These are phyloP conservation scores for Chelonia mydas DNA, from an alignment of 2,797 vertebrate genomes.

Conservation along the genomic window DNA sequence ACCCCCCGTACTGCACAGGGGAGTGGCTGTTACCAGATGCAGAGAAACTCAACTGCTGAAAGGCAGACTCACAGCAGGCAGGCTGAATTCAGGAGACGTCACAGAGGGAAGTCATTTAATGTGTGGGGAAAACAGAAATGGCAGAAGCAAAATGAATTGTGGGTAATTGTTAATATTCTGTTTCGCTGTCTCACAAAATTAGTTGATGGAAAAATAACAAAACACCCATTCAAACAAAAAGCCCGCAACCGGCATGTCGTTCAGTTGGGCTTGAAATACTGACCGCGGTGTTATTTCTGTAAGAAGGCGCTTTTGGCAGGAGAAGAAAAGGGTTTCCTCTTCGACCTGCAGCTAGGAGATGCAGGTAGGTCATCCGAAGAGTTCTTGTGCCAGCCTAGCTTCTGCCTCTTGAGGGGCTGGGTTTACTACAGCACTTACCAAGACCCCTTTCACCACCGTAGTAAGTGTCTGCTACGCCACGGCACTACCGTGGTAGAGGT, in stretches of 20 bases:
- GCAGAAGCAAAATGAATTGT: neutral
- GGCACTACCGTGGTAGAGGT: no score
- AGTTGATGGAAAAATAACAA: neutral
- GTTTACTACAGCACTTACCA: no score
- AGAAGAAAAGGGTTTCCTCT: neutral
- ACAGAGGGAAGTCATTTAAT: neutral
- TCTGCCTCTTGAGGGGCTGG: no score
- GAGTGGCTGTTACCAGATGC: neutral
- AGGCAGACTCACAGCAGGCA: neutral
- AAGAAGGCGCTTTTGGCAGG: neutral
- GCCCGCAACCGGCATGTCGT: neutral
- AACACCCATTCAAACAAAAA: neutral
- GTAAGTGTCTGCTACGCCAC: no score
- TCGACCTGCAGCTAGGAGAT: neutral
- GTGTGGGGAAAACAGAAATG: neutral
- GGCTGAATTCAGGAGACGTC: neutral
- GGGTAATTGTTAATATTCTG: neutral
- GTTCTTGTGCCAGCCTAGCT: no score
- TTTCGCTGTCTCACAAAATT: neutral
- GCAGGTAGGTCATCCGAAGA: neutral
- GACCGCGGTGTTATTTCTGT: neutral
- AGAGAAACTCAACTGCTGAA: neutral
- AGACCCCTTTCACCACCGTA: neutral
- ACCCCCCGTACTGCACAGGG: no score
- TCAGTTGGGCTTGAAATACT: neutral